These are phyloP conservation scores for Perognathus longimembris DNA, from an alignment of 2,113 vertebrate genomes.

Conservation along the genomic window DNA sequence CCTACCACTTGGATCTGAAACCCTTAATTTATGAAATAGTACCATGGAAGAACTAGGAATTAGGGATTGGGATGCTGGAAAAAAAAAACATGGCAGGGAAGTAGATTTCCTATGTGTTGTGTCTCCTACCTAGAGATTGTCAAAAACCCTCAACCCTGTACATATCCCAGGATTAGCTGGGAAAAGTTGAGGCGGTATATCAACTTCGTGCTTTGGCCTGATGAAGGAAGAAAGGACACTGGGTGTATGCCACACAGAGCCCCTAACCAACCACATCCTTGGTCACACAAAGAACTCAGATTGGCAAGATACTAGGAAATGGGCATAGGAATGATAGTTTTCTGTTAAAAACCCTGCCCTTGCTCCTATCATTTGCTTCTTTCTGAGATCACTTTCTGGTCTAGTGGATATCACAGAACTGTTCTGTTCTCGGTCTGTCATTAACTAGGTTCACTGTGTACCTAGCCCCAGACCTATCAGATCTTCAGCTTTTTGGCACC, in stretches of 20 bases:
- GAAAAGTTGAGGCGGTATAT: conserved; percentile 52
- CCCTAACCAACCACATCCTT: background rate
- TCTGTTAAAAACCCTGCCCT: background rate
- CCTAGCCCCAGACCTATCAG: background rate
- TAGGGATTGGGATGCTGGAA: conserved; percentile 13
- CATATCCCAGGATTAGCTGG: conserved; percentile 24
- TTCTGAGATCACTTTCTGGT: conserved; percentile 35
- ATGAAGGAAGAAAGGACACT: background rate
- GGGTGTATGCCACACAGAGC: background rate
- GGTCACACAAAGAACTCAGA: background rate
- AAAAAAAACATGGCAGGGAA: background rate
- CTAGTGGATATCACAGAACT: conserved; percentile 4
- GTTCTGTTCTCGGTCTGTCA: background rate
- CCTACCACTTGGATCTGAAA: conserved; percentile 45
- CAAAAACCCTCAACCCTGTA: conserved; percentile 56
- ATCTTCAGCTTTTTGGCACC: conserved; percentile 55
- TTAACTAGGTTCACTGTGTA: conserved; percentile 14
- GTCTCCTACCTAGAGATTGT: conserved; percentile 69
- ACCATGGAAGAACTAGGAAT: conserved; percentile 36
- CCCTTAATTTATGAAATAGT: background rate
- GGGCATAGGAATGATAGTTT: background rate
- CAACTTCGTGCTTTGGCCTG: conserved; percentile 19
- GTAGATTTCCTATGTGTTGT: conserved; percentile 49
- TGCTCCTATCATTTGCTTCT: conserved; percentile 30
- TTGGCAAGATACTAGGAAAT: background rate